Percentiles rank a stretch among this genome's conserved stretches.
Evolutionary conservation across 2,888 invertebrate genomes (phyloP).

Genomic region (Fragum whitleyi): DNA sequence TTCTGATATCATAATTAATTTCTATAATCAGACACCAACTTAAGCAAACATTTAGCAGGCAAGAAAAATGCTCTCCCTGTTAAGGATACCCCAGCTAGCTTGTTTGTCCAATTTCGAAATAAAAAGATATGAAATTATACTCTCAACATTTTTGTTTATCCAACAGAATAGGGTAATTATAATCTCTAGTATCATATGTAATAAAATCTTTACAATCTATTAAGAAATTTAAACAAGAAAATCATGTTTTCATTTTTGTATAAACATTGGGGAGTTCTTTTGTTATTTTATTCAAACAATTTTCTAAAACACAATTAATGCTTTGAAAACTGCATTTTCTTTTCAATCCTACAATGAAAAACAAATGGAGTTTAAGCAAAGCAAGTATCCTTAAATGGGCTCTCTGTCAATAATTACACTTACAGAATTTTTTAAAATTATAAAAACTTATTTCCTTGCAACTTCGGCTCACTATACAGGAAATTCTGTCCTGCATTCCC

Average conservation of each 20-base stretch:
- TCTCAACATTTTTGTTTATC: constrained; percentile 25
- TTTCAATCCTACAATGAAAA: no score
- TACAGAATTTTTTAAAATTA: no score
- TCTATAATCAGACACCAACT: no score
- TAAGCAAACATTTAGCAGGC: no score
- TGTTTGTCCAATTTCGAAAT: not conserved
- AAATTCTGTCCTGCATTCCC: no score
- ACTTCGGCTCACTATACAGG: no score
- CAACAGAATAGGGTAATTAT: constrained; percentile 16
- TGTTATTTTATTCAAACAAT: constrained; percentile 42
- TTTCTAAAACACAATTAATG: constrained; percentile 40
- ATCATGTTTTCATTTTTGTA: constrained; percentile 26
- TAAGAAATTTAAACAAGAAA: constrained; percentile 23
- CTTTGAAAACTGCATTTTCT: not conserved
- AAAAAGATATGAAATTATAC: constrained; percentile 46
- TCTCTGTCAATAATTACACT: no score
- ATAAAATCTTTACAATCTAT: constrained; percentile 27
- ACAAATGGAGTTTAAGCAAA: no score
- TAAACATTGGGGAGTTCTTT: constrained; percentile 44
- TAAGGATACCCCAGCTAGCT: not conserved
- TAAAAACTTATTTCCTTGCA: no score
- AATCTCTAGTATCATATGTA: constrained; percentile 20
- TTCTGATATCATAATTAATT: no score
- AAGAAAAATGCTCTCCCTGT: no score
- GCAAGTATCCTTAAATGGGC: no score